phyloP scores from a whole-genome alignment of 2,113 vertebrate genomes.

The Hyla sarda region DNA sequence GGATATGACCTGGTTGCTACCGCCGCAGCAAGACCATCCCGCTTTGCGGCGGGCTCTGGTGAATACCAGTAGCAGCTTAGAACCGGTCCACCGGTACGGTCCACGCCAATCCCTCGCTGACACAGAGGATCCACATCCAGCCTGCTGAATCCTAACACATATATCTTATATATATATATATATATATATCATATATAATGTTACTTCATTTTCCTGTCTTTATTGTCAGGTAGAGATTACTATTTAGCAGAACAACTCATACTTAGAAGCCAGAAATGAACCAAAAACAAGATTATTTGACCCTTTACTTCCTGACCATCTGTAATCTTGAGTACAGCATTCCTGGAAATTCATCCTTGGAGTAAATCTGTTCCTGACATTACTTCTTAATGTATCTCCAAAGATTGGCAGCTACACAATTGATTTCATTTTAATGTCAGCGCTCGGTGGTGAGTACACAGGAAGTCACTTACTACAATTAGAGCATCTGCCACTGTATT shows the following conservation, averaged over 20 bases:
- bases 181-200: too few relatives aligned
- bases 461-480: constrained; percentile 2
- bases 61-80: too few relatives aligned
- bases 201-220: background rate
- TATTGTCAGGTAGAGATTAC: background rate
- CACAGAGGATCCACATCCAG: too few relatives aligned
- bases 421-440: constrained; percentile 17
- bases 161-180: too few relatives aligned
- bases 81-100: too few relatives aligned
- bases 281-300: constrained; percentile 24
- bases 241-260: background rate
- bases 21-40: too few relatives aligned
- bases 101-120: too few relatives aligned
- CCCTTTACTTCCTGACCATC: constrained; percentile 14
- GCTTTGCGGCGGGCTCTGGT: too few relatives aligned
- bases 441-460: background rate
- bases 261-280: background rate
- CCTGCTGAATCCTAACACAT: too few relatives aligned
- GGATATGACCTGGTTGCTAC: too few relatives aligned
- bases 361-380: constrained; percentile 10
- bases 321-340: background rate
- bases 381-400: background rate
- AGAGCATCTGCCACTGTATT: background rate
- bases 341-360: background rate
- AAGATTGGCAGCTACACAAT: constrained; percentile 37